These are phyloP conservation scores for Andricus curvator DNA, from an alignment of 2,888 invertebrate species.

Conservation along the genomic window DNA sequence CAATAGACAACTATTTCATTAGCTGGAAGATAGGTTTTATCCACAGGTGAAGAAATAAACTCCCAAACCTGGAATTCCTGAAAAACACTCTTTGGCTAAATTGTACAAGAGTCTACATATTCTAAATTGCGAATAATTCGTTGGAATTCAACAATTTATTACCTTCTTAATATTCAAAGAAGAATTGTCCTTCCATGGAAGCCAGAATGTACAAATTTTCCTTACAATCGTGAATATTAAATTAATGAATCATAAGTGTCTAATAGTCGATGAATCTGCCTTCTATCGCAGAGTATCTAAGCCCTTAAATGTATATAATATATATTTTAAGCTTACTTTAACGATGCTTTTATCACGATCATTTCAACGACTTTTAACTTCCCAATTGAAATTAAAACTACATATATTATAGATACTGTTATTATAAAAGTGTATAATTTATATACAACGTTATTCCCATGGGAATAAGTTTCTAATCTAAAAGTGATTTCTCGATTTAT, in stretches of 20 bases:
- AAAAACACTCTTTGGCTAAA: not conserved
- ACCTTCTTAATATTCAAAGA: not conserved
- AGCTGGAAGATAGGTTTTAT: not conserved
- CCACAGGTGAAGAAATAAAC: not conserved
- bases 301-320: conserved; percentile 19
- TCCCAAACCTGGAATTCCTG: not conserved
- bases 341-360: not conserved
- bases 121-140: not conserved
- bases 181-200: not conserved
- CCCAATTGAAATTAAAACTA: not conserved
- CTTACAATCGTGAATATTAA: conserved; percentile 20
- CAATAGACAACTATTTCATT: not conserved
- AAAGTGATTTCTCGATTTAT: conserved; percentile 59
- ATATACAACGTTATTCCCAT: conserved; percentile 18
- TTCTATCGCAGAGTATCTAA: conserved; percentile 14
- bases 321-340: conserved; percentile 12
- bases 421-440: conserved; percentile 31
- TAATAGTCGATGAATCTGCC: conserved; percentile 2
- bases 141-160: not conserved
- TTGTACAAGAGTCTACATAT: not conserved
- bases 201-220: not conserved
- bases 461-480: conserved; percentile 53
- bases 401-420: not conserved
- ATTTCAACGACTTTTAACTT: not conserved
- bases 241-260: conserved; percentile 10